Evolutionary conservation across 2,888 invertebrate genomes (phyloP).

Genomic region (Lepidocyrtinus sp.): DNA sequence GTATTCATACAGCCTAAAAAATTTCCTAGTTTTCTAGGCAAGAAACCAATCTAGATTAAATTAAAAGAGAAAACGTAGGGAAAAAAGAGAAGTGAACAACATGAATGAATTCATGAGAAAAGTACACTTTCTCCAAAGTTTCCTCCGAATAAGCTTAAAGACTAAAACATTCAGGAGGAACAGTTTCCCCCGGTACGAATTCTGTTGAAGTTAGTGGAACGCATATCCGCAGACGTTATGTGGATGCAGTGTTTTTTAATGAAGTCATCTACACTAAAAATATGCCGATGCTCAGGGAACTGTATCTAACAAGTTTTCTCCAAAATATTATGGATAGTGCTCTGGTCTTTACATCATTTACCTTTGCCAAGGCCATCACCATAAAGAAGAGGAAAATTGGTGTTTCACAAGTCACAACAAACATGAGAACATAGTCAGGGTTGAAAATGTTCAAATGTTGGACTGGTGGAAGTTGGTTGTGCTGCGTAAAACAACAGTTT

Average conservation of each 20-base stretch:
- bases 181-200: no score
- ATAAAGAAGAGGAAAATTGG: no score
- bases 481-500: no score
- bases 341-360: no score
- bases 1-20: background rate
- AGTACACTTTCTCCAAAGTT: conserved; percentile 15
- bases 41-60: conserved; percentile 52
- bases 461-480: no score
- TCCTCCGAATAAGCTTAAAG: background rate
- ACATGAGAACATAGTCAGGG: no score
- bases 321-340: no score
- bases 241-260: conserved; percentile 25
- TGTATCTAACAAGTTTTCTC: conserved; percentile 44
- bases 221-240: no score
- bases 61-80: conserved; percentile 45
- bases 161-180: background rate
- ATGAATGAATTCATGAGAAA: conserved; percentile 55
- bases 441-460: no score
- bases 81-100: conserved; percentile 37
- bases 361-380: no score
- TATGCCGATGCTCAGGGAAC: conserved; percentile 44
- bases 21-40: conserved; percentile 7
- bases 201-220: no score
- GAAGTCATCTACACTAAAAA: conserved; percentile 44
- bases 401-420: no score